Evolutionary conservation across 2,113 vertebrate species (phyloP), one percentile per base, ranked within the genome.

Genomic region (Paramisgurnus dabryanus): DNA sequence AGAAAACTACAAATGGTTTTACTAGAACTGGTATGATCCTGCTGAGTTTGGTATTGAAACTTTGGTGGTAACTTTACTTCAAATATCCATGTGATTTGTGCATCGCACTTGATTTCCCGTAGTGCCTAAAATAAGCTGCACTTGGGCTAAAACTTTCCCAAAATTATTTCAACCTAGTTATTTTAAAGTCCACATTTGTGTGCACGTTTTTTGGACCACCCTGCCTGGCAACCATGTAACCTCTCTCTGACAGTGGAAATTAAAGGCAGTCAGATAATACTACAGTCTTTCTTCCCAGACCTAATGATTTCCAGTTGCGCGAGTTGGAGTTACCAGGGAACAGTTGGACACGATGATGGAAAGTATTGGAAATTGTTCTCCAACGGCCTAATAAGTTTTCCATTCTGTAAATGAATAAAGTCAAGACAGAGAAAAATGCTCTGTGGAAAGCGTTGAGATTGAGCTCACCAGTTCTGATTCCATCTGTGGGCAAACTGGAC

Each of bases 401-500:
- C 45, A 13, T 11, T 67, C 13, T 12, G 18, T 75, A 64, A 80
- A 79, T 68, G 6, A 61, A 64, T 40, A 57, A 69, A 67, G 70
- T 22, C 11, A 27, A 50, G 17, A 47, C 47, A 68, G 18, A 27
- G 7, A 45, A 73, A 79, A 81, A 74, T 72, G 58, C 39, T 55
- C n/a, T 60, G 13, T 70, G 67, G 73, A 45, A 60, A 13, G 4
- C 9, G 3, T 12, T 61, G n/a, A 60, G 40, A 43, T 40, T 77
- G 39, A 41, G 83, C 95, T 85, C 92, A 99, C 98, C 98, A 99
- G 89, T 98, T 99, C 91, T 96, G 97, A 91, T 98, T 99, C 98
- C 97, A 99, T 83, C 96, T 95, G 88, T 99, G 97, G 12, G 98
- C 95, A 17, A 99, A 99, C 87, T 99, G 95, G 89, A 99, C 95